Conservation (phyloP, 2,888 invertebrate species). For the Lydus trimaculatus region DNA sequence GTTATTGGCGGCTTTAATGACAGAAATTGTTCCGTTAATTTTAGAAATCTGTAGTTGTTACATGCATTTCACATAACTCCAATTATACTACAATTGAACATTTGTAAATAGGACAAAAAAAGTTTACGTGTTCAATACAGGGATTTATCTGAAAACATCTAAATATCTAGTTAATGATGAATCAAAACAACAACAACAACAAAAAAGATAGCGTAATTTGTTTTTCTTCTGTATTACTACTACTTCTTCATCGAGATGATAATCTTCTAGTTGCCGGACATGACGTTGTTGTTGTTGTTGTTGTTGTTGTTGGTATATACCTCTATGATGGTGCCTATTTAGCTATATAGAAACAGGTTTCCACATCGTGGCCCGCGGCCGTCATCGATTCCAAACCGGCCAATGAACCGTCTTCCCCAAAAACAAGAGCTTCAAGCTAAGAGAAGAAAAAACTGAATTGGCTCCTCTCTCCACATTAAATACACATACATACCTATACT, state of each 20-base stretch:
- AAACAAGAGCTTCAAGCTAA: constrained; percentile 36
- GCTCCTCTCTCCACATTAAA: constrained; percentile 14
- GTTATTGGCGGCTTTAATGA: not conserved
- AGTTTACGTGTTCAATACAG: too few species aligned
- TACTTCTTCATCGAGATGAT: constrained; percentile 27
- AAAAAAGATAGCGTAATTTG: not conserved
- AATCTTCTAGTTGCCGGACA: constrained; percentile 47
- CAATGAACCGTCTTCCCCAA: constrained; percentile 46
- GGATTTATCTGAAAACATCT: not conserved
- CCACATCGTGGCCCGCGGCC: constrained; percentile 50
- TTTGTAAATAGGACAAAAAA: not conserved
- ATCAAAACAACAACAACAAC: not conserved
- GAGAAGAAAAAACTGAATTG: too few species aligned
- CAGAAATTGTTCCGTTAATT: not conserved
- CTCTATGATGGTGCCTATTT: constrained; percentile 48
- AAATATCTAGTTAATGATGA: not conserved
- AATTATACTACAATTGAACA: not conserved
- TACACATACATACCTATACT: not conserved
- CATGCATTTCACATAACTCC: not conserved
- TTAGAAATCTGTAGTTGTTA: not conserved
- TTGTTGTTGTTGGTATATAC: constrained; percentile 15
- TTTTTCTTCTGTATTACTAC: not conserved
- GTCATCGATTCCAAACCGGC: constrained; percentile 44
- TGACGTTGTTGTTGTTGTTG: constrained; percentile 39
- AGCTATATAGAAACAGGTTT: constrained; percentile 54